Base-by-base conservation (phyloP, 2,797 vertebrate genomes). In the Staurois parvus region DNA sequence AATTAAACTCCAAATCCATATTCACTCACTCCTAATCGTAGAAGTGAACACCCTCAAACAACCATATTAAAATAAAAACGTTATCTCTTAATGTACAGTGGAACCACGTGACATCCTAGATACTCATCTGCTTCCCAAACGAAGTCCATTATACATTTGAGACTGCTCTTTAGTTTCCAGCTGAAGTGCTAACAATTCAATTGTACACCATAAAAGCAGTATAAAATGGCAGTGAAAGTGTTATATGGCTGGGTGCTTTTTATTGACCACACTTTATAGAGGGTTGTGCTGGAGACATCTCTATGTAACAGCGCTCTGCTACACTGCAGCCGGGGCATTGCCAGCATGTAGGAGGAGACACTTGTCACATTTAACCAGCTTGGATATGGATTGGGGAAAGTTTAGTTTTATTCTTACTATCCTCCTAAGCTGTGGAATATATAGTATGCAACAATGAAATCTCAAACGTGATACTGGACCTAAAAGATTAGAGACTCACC, bases 181-280 rank as follows among this genome's bases (percentile, higher is more conserved):
- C 52, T 72, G 21, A 30, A 72, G 52, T 48, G n/a, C 30, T 72
- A 72, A 19, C 48, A 72, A 72, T 48, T 70, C 32, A 13, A 81
- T 81, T 56, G 24, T 72, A 37, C 21, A 62, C 21, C 30, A 40
- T 62, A 81, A 37, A 81, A 40, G 45, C 67, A 5, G 68, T 28
- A 81, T 62, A 52, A 68, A 75, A 68, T 56, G 32, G 66, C 42
- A 64, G 52, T 83, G 75, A 83, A 66, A 48, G 69, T 29, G 56
- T 78, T 64, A 17, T 56, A 78, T 81, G 79, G 68, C 68, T 72
- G 68, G 56, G 21, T 62, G 68, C 79, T 69, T 59, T 81, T 72
- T 72, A 81, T 72, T 59, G 28, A 62, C 48, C 32, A 42, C 40
- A 48, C 64, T 40, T 81, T 72, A 81, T 37, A 59, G n/a, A 17